Evolutionary conservation across 1,140 invertebrate species (phyloP).

Genomic region (Hylaeus anthracinus): DNA sequence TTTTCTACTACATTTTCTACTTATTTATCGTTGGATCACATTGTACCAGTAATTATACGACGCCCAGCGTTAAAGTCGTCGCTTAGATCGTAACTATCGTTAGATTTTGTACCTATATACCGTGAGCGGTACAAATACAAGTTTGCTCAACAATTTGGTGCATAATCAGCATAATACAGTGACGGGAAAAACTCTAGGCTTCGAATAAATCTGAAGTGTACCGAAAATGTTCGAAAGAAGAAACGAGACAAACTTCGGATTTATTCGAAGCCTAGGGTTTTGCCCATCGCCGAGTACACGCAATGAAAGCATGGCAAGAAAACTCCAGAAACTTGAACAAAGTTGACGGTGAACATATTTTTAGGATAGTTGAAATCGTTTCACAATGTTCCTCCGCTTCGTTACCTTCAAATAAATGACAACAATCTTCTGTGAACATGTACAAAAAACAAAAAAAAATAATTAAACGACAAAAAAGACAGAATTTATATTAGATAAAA

Average conservation of each 20-base stretch:
- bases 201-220: neutral
- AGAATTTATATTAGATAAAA: neutral
- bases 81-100: conserved; percentile 1
- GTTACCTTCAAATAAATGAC: conserved; percentile 17
- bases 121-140: neutral
- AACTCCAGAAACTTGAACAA: neutral
- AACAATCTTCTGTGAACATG: conserved; percentile 1
- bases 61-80: neutral
- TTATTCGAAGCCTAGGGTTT: too few species aligned
- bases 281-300: too few species aligned
- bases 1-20: too few species aligned
- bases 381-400: conserved; percentile 31
- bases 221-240: too few species aligned
- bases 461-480: neutral
- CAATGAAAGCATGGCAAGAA: neutral
- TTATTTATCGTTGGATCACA: too few species aligned
- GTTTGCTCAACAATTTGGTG: conserved; percentile 41
- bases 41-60: too few species aligned
- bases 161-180: neutral
- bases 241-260: too few species aligned
- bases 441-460: neutral
- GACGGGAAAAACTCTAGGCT: too few species aligned
- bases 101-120: neutral
- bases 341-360: conserved; percentile 5
- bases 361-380: conserved; percentile 13